Base-by-base conservation (phyloP, 2,797 vertebrate genomes). In the Schizopygopsis malacanthus region DNA sequence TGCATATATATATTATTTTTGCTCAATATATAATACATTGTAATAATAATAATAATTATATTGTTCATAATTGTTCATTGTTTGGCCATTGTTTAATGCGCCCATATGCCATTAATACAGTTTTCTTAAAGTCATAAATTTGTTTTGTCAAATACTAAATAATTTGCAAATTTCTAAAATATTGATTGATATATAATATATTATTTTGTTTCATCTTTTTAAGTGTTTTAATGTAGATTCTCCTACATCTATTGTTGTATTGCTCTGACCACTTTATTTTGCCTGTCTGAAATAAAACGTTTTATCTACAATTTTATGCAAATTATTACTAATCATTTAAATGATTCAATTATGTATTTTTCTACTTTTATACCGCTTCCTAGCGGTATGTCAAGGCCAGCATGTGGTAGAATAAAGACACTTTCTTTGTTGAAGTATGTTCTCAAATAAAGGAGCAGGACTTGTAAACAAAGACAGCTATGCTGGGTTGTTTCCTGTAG, bases 401-500 rank as follows among this genome's bases (percentile, higher is more conserved):
- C 18, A 20, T 80, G 6, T 22, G 4, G 12, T 11, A 5, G 13
- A 5, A 52, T 4, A 69, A 69, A 47, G 59, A 52, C 63, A 69
- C 63, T 59, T 41, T 78, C 4, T n/a, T 6, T 25, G 22, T 10
- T 78, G 15, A 41, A 78, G 22, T 59, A n/a, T 77, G 22, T 59
- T 43, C 54, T 59, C 22, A 61, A 43, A 56, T 67, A 9, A 18
- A 37, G 33, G 25, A 77, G 8, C 39, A 63, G 63, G 41, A 33
- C n/a, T 80, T 18, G 25, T 65, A 16, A 11, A 67, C 43, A 69
- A 81, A 81, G 61, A 81, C 39, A 65, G 25, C 59, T 6, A 50
- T 47, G 41, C 3, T n/a, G 52, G 52, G 50, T 52, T 39, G 52
- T 22, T n/a, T 69, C 16, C 11, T 37, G n/a, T 50, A 18, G 28